Conservation (phyloP, 2,113 vertebrate species). For the Microcebus lehilahytsara region DNA sequence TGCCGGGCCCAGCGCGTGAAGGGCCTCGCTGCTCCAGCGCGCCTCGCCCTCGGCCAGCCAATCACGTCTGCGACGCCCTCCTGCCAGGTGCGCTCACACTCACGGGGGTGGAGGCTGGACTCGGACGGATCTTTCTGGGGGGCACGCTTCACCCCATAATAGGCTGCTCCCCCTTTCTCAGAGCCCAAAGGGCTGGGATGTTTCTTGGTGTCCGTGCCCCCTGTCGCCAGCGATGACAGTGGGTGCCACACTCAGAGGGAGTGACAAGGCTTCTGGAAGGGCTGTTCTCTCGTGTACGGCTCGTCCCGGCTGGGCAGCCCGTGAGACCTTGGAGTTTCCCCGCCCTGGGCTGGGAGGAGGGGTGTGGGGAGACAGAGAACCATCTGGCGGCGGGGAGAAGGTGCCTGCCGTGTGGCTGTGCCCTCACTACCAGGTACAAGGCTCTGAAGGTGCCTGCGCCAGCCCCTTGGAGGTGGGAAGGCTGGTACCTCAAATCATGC, state of each 20-base stretch:
- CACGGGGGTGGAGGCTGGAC: background rate
- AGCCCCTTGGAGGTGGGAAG: background rate
- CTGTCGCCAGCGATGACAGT: accelerated
- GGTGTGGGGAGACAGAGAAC: background rate
- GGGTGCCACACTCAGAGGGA: background rate
- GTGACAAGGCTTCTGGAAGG: accelerated
- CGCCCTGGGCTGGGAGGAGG: no score
- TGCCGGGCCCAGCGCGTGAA: background rate
- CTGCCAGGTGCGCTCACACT: background rate
- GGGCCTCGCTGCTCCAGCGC: no score
- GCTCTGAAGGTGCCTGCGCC: background rate
- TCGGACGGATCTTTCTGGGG: background rate
- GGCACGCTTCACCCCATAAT: background rate
- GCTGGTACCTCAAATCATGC: accelerated
- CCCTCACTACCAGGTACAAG: background rate
- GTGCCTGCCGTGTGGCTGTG: accelerated
- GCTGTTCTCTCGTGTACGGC: no score
- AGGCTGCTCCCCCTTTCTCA: background rate
- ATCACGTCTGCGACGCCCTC: background rate
- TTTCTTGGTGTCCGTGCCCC: background rate
- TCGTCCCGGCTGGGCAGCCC: background rate
- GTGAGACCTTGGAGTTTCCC: no score
- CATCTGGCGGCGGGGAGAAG: background rate
- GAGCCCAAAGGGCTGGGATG: background rate
- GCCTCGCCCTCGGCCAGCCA: background rate